Base-by-base conservation (phyloP, 1,140 invertebrate species). In the Trichonephila inaurata region DNA sequence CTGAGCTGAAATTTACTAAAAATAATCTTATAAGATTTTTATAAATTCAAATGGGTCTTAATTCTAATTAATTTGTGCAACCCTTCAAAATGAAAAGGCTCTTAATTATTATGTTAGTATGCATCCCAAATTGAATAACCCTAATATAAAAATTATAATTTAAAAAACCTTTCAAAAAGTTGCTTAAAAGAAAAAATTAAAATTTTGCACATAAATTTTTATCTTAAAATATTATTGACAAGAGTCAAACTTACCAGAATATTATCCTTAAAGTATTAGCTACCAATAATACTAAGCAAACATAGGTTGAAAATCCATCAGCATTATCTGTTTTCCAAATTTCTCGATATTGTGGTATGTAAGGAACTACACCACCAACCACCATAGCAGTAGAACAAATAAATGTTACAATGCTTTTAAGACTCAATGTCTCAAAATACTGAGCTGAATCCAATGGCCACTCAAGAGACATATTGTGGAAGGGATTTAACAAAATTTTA, bases 231-330 rank as follows among this genome's bases (percentile, higher is more conserved):
- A 40, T 18, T 72, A 33, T 21, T 40, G n/a, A 18, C 18, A 40
- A 33, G 12, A 28, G 2, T 60, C 4, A 8, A 10, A 89, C 87
- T 88, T 28, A 99, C 99, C 99, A 99, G 97, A 99, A 99, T 93
- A 99, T 96, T 95, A 99, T 99, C 95, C 99, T 97, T 81, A 99
- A 96, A 89, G 98, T 99, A 95, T 99, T 99, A 66, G 99, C 99
- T 95, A 99, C 97, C 61, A 99, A 96, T 33, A 99, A 97, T 6
- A 98, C 98, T 62, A 99, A 96, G 95, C 99, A 99, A 66, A 99
- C 99, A 95, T 99, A 98, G 7, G 99, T 96, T 0, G 99, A 99
- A 96, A 99, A 99, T 7, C 99, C 99, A 72, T 96, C 98, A 28
- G 98, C 97, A 96, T 99, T 98, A 95, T 98, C 97, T 44, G 98